Base-by-base conservation (phyloP, 2,113 vertebrate genomes). In the Misgurnus mizolepis region DNA sequence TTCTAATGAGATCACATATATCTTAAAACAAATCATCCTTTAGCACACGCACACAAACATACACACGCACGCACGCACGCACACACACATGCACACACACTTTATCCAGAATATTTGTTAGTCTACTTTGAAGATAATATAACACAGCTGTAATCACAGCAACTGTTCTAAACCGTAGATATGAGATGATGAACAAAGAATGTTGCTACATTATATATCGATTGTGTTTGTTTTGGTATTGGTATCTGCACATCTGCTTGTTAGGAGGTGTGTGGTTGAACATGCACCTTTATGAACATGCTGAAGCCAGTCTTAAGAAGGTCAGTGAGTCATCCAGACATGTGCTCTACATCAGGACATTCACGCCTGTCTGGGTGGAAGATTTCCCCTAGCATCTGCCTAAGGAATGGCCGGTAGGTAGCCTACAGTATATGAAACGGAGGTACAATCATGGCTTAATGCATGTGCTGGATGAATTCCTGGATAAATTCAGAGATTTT, bases 231-330 rank as follows among this genome's bases (percentile, higher is more conserved):
- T 6, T 56, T 56, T 17, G 55, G 17, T n/a, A n/a, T 22, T 22
- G 22, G 22, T 56, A 56, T 56, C 0, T 18, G 55, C 55, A 55
- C 43, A 10, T 45, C n/a, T 27, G 41, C 27, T 3, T 10, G 27
- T 8, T 7, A 17, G 17, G 2, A 5, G 43, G 67, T 67, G 62
- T 14, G 47, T 68, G 53, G 17, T 56, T 18, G 3, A 56, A 56
- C 17, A 6, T 5, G 4, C 88, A 99, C 97, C 96, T 99, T 99
- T 97, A 98, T 97, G 90, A 99, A 99, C 97, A 98, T 99, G 90
- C 97, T 99, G 90, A 99, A 96, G 87, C 98, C 96, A 0, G 98
- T 97, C 92, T 99, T 99, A 34, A 99, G 94, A 75, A 99, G 94
- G 81, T 99, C 97, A 0, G 94, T 96, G 80, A 99, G 96, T 66